Evolutionary conservation across 2,797 vertebrate genomes (phyloP).

Genomic region (Rhyacichthys aspro): DNA sequence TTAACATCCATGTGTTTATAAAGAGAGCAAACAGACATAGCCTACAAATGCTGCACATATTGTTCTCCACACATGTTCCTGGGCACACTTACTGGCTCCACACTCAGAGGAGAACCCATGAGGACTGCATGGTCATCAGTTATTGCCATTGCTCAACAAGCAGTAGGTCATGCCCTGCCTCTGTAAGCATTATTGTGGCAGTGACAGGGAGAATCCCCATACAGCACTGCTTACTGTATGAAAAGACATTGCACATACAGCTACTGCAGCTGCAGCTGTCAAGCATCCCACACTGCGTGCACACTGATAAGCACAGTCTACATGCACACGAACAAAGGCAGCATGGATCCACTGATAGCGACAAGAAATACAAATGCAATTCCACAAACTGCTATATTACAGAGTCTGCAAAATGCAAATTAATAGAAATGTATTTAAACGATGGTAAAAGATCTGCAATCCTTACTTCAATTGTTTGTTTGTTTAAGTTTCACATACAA

Average conservation of each 20-base stretch:
- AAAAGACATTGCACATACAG: conserved; percentile 24
- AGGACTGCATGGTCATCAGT: conserved; percentile 71
- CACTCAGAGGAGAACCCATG: conserved; percentile 43
- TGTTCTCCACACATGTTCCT: conserved; percentile 5
- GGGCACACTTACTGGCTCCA: conserved; percentile 26
- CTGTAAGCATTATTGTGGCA: conserved; percentile 66
- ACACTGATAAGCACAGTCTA: conserved; percentile 12
- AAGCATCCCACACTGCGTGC: conserved; percentile 26
- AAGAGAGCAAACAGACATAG: conserved; percentile 18
- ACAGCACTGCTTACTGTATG: conserved; percentile 46
- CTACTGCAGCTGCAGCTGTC: conserved; percentile 33
- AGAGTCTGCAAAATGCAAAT: not conserved
- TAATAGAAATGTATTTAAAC: not conserved
- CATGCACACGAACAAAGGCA: conserved; percentile 16
- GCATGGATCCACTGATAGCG: not conserved
- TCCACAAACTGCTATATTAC: not conserved
- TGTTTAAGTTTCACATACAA: not conserved
- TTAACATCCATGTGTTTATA: not conserved
- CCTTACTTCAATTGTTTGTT: not conserved
- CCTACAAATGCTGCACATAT: conserved; percentile 14
- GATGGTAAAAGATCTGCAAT: not conserved
- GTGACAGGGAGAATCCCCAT: conserved; percentile 50
- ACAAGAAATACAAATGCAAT: not conserved
- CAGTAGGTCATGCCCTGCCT: conserved; percentile 69
- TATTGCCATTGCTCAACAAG: conserved; percentile 71